Base-by-base conservation (phyloP, 1,140 invertebrate species). In the Adelges cooleyi region DNA sequence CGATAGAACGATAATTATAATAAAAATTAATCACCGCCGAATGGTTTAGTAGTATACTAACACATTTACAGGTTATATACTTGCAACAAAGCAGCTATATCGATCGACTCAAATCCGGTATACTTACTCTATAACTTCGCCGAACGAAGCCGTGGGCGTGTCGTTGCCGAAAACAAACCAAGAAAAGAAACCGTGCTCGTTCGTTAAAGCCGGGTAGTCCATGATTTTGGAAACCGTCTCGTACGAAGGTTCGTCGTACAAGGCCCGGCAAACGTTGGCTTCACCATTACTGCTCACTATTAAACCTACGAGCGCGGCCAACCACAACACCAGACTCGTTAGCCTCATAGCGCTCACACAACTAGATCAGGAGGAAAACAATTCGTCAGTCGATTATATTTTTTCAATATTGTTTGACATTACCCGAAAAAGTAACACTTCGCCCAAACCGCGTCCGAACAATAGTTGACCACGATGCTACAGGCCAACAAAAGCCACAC, bases 241-340 rank as follows among this genome's bases (percentile, higher is more conserved):
- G 69, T 81, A 85, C 44, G 80, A 72, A 2, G 80, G 79, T 25
- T 76, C 73, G 49, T 82, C 81, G 72, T 83, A 81, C 2, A 86
- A 72, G 0, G 83, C 77, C 49, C 80, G 77, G 67, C 84, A 86
- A 15, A 85, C 73, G 66, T 83, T 81, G 71, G 69, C 69, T 40
- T 73, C 71, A 4, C 69, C 68, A 48, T 73, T 72, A 6, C 72
- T 71, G n/a, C 72, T 71, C 5, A 73, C 36, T 9, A 72, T 33
- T 5, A 73, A 56, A 8, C 67, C 67, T 1, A 65, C 53, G 22
- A 73, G 48, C 1, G 70, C 69, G 3, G 69, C 29, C 5, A 66
- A 10, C 72, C 72, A 73, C 25, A 73, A 25, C 9, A 2, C 56
- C 3, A 62, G n/a, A n/a, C 56, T 48, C 1, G 42, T 44, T 3